phyloP scores from a whole-genome alignment of 2,113 vertebrate genomes.

The Numenius arquata region DNA sequence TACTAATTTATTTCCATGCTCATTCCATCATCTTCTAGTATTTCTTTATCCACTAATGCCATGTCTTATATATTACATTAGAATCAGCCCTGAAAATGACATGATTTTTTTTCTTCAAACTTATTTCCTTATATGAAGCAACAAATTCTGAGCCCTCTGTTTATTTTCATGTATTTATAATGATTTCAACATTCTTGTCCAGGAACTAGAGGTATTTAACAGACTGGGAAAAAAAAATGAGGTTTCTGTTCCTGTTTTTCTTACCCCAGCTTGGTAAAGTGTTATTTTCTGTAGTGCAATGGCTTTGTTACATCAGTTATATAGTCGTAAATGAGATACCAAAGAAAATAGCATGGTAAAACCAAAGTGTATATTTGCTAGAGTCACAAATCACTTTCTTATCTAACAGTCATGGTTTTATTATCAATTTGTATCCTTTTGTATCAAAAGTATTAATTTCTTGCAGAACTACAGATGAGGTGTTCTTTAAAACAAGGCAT shows the following conservation, averaged over 20 bases:
- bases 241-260: neutral
- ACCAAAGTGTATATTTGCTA: neutral
- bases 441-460: neutral
- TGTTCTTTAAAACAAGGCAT: neutral
- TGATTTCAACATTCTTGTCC: neutral
- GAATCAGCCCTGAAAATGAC: neutral
- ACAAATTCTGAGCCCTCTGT: neutral
- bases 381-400: constrained; percentile 13
- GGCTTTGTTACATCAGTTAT: neutral
- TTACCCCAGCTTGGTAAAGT: neutral
- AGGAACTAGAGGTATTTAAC: neutral
- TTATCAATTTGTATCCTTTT: neutral
- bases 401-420: neutral
- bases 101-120: neutral
- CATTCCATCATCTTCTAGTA: neutral
- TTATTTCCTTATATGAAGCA: neutral
- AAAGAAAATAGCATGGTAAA: neutral
- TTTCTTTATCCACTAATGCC: neutral
- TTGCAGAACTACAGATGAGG: neutral
- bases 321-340: neutral
- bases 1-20: neutral
- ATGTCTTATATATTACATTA: neutral
- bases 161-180: neutral
- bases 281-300: neutral
- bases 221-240: neutral